Percentiles rank a stretch among this genome's conserved stretches.
phyloP scores from a whole-genome alignment of 1,140 invertebrate species.

The Eufriesea mexicana region DNA sequence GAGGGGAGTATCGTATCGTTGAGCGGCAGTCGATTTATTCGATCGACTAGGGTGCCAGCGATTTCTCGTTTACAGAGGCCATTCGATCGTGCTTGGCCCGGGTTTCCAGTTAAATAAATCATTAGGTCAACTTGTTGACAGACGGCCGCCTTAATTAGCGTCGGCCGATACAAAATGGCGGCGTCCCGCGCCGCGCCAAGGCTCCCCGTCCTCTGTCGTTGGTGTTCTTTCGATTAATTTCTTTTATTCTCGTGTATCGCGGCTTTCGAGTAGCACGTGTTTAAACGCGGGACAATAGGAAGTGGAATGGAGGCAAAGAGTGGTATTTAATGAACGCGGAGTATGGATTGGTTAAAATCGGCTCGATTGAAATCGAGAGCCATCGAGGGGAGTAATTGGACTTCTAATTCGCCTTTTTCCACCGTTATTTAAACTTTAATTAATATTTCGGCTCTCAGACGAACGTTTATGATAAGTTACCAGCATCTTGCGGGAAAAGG shows the following conservation, averaged over 20 bases:
- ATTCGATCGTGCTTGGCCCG: neutral
- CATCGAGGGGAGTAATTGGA: neutral
- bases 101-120: slow-evolving; percentile 27
- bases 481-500: too few relatives aligned
- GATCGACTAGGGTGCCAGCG: neutral
- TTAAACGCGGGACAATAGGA: too few relatives aligned
- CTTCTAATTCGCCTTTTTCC: neutral
- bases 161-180: too few relatives aligned
- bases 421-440: neutral
- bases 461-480: neutral
- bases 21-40: too few relatives aligned
- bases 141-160: slow-evolving; percentile 1
- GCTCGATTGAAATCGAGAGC: neutral
- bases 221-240: too few relatives aligned
- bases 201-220: too few relatives aligned
- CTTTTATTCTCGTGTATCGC: too few relatives aligned
- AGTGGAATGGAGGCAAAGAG: neutral
- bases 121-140: neutral
- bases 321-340: too few relatives aligned
- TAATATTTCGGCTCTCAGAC: neutral
- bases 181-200: too few relatives aligned
- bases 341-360: neutral
- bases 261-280: too few relatives aligned
- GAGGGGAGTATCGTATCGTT: too few relatives aligned
- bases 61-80: neutral